Evolutionary conservation across 1,140 invertebrate genomes (phyloP).

Genomic region (Euura lappo): DNA sequence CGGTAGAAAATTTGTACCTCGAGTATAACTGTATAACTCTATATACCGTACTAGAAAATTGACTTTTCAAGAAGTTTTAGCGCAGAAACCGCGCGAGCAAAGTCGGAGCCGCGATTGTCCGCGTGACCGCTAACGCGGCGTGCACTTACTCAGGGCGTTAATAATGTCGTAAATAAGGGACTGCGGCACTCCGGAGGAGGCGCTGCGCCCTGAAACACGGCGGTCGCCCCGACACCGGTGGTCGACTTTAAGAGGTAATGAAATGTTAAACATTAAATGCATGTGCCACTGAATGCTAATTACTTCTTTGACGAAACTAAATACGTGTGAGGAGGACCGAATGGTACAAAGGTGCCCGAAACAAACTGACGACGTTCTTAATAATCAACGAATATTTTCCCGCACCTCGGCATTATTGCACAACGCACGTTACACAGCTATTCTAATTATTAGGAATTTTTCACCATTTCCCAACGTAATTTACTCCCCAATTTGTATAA

Average conservation of each 20-base stretch:
- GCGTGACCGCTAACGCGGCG: background rate
- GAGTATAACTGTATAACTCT: too few species aligned
- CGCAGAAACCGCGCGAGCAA: background rate
- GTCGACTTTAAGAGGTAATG: background rate
- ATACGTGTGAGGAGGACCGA: conserved; percentile 22
- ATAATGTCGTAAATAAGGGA: conserved; percentile 3
- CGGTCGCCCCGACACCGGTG: background rate
- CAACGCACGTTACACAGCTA: background rate
- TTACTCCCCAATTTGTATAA: conserved; percentile 61
- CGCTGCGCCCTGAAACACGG: too few species aligned
- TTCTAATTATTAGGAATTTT: conserved; percentile 54
- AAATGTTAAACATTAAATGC: conserved; percentile 21
- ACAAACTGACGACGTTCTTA: background rate
- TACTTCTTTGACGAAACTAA: conserved; percentile 30
- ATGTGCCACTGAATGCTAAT: conserved; percentile 34
- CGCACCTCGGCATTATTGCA: conserved; percentile 8
- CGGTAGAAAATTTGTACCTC: too few species aligned
- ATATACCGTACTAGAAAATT: too few species aligned
- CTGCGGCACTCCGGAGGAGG: background rate
- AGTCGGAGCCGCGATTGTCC: background rate
- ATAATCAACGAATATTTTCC: conserved; percentile 1
- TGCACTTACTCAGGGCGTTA: background rate
- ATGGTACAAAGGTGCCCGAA: background rate
- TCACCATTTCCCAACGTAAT: conserved; percentile 47
- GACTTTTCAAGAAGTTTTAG: background rate